These are phyloP conservation scores for Alloplasta piceator DNA, from an alignment of 2,888 invertebrate genomes.

Conservation along the genomic window DNA sequence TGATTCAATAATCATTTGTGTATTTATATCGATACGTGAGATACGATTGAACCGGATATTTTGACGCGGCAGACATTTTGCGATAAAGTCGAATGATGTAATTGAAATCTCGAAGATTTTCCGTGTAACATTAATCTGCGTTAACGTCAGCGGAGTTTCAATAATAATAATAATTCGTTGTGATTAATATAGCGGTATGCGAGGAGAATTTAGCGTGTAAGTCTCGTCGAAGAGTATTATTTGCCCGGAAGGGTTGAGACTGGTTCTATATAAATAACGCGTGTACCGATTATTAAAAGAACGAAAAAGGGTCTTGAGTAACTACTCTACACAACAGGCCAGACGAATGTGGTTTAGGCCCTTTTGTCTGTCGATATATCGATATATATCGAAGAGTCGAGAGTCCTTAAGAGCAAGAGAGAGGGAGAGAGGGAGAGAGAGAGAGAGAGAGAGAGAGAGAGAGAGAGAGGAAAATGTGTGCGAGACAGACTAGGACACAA, in stretches of 20 bases:
- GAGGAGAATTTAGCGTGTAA: slow-evolving; percentile 6
- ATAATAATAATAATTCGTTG: slow-evolving; percentile 41
- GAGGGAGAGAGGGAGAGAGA: slow-evolving; percentile 35
- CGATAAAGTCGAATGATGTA: slow-evolving; percentile 3
- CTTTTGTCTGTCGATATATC: neutral
- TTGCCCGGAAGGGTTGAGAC: slow-evolving; percentile 11
- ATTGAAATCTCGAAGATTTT: slow-evolving; percentile 2
- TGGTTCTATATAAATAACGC: slow-evolving; percentile 10
- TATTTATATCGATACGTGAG: neutral
- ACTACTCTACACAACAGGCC: too few relatives aligned
- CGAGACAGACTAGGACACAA: slow-evolving; percentile 55
- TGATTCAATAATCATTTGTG: neutral
- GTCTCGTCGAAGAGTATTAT: slow-evolving; percentile 6
- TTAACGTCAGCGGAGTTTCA: slow-evolving; percentile 34
- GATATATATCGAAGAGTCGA: slow-evolving; percentile 28
- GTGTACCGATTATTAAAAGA: neutral
- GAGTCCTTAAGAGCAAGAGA: slow-evolving; percentile 35
- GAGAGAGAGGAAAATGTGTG: slow-evolving; percentile 53
- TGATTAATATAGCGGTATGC: slow-evolving; percentile 17
- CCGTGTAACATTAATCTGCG: slow-evolving; percentile 29
- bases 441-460: slow-evolving; percentile 1
- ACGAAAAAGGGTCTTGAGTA: too few relatives aligned
- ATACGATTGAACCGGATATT: neutral
- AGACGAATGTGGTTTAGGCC: too few relatives aligned
- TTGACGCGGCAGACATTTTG: slow-evolving; percentile 1